Base-by-base conservation (phyloP, 2,113 vertebrate genomes). In the Stigmatopora argus region DNA sequence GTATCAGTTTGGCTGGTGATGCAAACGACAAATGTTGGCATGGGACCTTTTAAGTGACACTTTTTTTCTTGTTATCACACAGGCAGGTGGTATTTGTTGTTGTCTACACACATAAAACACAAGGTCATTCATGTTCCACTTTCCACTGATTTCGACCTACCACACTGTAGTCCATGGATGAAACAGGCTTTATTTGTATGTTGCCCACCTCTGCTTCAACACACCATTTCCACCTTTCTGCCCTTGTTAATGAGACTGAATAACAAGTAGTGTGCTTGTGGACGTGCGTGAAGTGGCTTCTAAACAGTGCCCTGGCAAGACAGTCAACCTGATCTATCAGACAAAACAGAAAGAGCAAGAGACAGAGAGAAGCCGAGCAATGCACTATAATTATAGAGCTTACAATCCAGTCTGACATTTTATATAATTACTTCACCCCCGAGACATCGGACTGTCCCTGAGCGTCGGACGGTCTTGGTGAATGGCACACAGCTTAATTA, bases 211-310 rank as follows among this genome's bases (percentile, higher is more conserved):
- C 60, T 70, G 73, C 78, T 66, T 45, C 61, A 0, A 7, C 72
- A 69, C 65, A 49, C 72, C 1, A 14, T 35, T 56, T 61, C 69
- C 63, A 80, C 79, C 72, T 78, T 66, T 62, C 67, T 65, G 55
- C 62, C 73, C 72, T 82, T 46, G 66, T 83, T 88, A 86, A 83
- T 86, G 82, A 85, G 71, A 82, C 83, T 77, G 58, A 60, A 60
- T 65, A 86, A 86, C 78, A 70, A 64, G 70, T 41, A 38, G 63
- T 49, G 65, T 70, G 72, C 47, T 41, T n/a, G 69, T 35, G 58
- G 59, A 77, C 18, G 66, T 65, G 75, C 18, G 68, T 66, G 74
- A 78, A 70, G 78, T 60, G 68, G 75, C 80, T 70, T 71, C 71
- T 55, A 67, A 81, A 71, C 72, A 11, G 62, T 77, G 73, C 77